phyloP scores from a whole-genome alignment of 1,140 invertebrate species.

The Sarcophaga peregrina region DNA sequence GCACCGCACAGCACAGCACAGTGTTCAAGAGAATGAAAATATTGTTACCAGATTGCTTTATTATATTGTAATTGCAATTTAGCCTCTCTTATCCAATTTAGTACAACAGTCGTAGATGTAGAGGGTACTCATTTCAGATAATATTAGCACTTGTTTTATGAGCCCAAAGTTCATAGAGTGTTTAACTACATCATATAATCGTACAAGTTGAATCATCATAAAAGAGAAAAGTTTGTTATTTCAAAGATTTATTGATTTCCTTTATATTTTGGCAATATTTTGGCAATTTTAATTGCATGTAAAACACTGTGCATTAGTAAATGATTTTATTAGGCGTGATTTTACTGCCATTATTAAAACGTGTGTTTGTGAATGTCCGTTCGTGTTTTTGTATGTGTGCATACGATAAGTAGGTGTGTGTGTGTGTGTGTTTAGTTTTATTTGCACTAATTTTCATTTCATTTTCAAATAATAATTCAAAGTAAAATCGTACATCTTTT shows the following conservation, averaged over 20 bases:
- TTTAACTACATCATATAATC: too few species aligned
- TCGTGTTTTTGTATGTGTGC: background rate
- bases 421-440: background rate
- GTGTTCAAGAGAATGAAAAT: background rate
- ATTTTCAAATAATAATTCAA: constrained; percentile 31
- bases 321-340: background rate
- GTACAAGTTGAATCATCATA: too few species aligned
- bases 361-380: background rate
- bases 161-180: too few species aligned
- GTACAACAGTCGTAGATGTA: too few species aligned
- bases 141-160: too few species aligned
- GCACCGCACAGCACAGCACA: background rate
- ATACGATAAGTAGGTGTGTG: background rate
- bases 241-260: too few species aligned
- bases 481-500: constrained; percentile 43
- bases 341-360: background rate
- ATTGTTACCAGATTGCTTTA: background rate
- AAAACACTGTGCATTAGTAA: background rate
- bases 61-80: background rate
- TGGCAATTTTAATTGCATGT: too few species aligned
- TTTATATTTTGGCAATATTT: too few species aligned
- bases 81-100: too few species aligned
- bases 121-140: too few species aligned
- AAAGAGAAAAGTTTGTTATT: too few species aligned
- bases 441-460: constrained; percentile 39